Base-by-base conservation (phyloP, 2,113 vertebrate genomes). In the Scophthalmus maximus region DNA sequence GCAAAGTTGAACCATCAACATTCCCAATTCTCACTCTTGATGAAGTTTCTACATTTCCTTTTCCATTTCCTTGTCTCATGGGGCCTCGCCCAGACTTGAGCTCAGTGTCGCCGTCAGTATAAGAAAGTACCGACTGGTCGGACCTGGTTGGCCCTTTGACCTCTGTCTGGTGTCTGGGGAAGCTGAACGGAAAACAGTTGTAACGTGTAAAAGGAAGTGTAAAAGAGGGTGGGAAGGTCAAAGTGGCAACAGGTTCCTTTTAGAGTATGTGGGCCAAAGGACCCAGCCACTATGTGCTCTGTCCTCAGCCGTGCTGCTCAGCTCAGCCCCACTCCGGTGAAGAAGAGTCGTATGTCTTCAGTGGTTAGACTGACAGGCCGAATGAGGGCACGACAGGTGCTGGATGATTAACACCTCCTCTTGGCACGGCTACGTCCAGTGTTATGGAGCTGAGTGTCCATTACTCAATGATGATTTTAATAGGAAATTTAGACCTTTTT, bases 101-200 rank as follows among this genome's bases (percentile, higher is more conserved):
- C n/a, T 63, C 23, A 26, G 44, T 34, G 14, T 38, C 32, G 60
- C 8, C 17, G 36, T 27, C 12, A 1, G 15, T 23, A 9, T n/a
- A 57, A 1, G 20, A 25, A 11, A n/a, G n/a, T 9, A 7, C 52
- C 17, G 22, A 30, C 46, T 32, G 42, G 11, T 68, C 27, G 46
- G 52, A 63, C 69, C 49, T 53, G 10, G 42, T 25, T 17, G 52
- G 27, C 51, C 59, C 65, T 69, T 60, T 79, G 60, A 80, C 56
- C 4, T 42, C 40, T 50, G 46, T 42, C 40, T 50, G 46, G 26
- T 72, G 50, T 72, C 11, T 62, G 17, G 25, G 32, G 15, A 3
- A 38, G 26, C 63, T 62, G 63, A 25, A 47, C 40, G 74, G 58
- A 81, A 79, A 85, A 70, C 72, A 58, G 65, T 51, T 34, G 30